phyloP scores from a whole-genome alignment of 2,797 vertebrate species.

The Petrocephalus sullivani region DNA sequence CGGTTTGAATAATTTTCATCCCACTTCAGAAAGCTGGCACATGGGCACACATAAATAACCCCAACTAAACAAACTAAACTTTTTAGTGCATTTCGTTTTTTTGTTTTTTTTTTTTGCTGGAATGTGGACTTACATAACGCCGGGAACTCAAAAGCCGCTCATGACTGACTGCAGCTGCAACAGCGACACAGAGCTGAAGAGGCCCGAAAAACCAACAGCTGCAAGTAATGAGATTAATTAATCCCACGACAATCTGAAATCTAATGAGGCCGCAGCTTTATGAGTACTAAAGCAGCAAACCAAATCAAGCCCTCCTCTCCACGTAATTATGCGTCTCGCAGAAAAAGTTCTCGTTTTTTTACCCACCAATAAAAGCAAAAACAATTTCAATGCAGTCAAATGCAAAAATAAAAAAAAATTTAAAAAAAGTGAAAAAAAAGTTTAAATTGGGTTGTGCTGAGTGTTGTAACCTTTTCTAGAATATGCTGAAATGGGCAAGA shows the following conservation, averaged over 20 bases:
- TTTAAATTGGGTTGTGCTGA: not conserved
- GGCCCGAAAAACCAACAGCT: conserved; percentile 19
- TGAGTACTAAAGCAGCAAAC: not conserved
- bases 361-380: not conserved
- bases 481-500: not conserved
- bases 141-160: not conserved
- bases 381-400: conserved; percentile 7
- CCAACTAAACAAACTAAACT: not conserved
- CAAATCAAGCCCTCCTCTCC: not conserved
- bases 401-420: not conserved
- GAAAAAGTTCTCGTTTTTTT: not conserved
- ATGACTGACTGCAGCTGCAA: not conserved
- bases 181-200: not conserved
- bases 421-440: not conserved
- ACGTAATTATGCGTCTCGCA: not conserved
- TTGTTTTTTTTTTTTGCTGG: not conserved
- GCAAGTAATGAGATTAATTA: conserved; percentile 24
- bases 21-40: not conserved
- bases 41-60: not conserved
- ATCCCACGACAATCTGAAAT: conserved; percentile 5
- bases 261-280: not conserved
- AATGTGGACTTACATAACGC: not conserved
- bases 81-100: not conserved
- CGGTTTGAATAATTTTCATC: not conserved
- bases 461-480: not conserved